phyloP scores from a whole-genome alignment of 2,888 invertebrate genomes.

The Hydropsyche betteni region DNA sequence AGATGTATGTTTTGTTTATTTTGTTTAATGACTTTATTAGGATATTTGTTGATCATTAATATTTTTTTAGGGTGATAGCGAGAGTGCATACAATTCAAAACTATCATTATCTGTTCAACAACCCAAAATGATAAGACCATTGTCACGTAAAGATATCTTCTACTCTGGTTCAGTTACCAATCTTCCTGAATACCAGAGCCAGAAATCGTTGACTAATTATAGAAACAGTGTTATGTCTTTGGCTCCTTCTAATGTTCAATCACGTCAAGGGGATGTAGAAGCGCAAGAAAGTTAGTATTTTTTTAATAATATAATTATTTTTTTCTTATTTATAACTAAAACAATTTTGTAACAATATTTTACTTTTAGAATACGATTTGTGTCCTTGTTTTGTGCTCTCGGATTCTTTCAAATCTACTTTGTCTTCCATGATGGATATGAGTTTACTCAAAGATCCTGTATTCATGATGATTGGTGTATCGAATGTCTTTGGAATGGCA shows the following conservation, averaged over 20 bases:
- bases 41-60: conserved; percentile 25
- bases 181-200: conserved; percentile 92
- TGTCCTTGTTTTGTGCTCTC: conserved; percentile 84
- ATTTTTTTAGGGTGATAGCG: conserved; percentile 66
- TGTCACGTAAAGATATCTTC: conserved; percentile 96
- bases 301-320: background rate
- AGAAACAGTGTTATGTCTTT: conserved; percentile 91
- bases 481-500: conserved; percentile 96
- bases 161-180: conserved; percentile 95
- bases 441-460: conserved; percentile 87
- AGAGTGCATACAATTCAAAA: conserved; percentile 78
- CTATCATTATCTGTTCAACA: conserved; percentile 66
- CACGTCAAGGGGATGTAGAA: conserved; percentile 72
- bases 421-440: conserved; percentile 91
- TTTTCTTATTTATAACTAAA: background rate
- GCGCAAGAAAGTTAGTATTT: conserved; percentile 73
- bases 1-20: conserved; percentile 40
- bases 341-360: conserved; percentile 25
- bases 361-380: conserved; percentile 74
- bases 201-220: conserved; percentile 89
- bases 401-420: conserved; percentile 81
- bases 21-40: conserved; percentile 8
- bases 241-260: conserved; percentile 72
- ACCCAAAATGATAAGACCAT: conserved; percentile 81
- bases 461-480: conserved; percentile 90